phyloP scores from a whole-genome alignment of 2,797 vertebrate genomes.

The Siniperca undulata region DNA sequence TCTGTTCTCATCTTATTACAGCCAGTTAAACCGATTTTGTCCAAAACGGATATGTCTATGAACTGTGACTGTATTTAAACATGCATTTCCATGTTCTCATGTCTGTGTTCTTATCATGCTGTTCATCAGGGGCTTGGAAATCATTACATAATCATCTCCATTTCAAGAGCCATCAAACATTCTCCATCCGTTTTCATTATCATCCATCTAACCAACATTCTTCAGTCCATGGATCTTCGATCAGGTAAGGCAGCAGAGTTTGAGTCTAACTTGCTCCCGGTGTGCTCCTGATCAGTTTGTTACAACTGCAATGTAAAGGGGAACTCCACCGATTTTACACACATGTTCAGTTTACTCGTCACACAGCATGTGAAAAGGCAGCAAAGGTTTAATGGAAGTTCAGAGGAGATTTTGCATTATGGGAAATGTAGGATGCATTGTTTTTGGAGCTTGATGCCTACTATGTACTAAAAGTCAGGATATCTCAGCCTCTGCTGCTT shows the following conservation, averaged over 20 bases:
- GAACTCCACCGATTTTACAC: not conserved
- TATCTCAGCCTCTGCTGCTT: not conserved
- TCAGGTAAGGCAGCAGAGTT: slow-evolving; percentile 76
- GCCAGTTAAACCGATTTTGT: slow-evolving; percentile 26
- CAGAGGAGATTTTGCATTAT: slow-evolving; percentile 1
- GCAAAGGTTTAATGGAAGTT: not conserved
- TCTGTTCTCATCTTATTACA: slow-evolving; percentile 33
- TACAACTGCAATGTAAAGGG: not conserved
- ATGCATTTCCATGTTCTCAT: slow-evolving; percentile 59
- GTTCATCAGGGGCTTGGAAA: slow-evolving; percentile 64
- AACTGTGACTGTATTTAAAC: slow-evolving; percentile 49
- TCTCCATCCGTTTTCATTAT: slow-evolving; percentile 54
- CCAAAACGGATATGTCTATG: slow-evolving; percentile 22
- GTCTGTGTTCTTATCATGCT: slow-evolving; percentile 59
- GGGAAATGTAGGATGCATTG: not conserved
- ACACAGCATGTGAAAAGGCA: not conserved
- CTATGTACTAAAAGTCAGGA: not conserved
- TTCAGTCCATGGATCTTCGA: slow-evolving; percentile 58
- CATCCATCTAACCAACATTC: slow-evolving; percentile 64
- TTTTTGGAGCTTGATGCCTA: not conserved
- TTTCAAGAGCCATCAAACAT: slow-evolving; percentile 68
- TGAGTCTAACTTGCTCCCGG: not conserved
- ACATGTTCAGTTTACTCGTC: not conserved
- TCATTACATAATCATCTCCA: slow-evolving; percentile 68
- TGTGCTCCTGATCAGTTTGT: not conserved